Percentiles rank a stretch among this genome's conserved stretches.
Evolutionary conservation across 2,797 vertebrate species (phyloP).

Genomic region (Euphonia xanthogaster): DNA sequence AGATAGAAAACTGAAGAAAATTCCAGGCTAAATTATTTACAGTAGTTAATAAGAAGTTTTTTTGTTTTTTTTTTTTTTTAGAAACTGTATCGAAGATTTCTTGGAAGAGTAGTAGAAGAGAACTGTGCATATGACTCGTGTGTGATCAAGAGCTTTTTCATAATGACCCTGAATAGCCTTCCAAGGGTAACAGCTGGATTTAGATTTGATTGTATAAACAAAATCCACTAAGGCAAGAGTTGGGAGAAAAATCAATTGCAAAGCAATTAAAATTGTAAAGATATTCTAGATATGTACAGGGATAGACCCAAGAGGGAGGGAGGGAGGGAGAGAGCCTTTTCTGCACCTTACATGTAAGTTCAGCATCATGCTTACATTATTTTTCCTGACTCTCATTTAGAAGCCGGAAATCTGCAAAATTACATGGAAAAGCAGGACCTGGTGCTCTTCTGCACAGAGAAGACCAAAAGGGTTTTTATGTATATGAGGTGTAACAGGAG

Average conservation of each 20-base stretch:
- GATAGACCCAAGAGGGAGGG: background rate
- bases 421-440: background rate
- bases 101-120: background rate
- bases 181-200: background rate
- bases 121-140: fast-evolving
- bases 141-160: background rate
- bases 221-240: background rate
- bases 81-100: background rate
- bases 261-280: background rate
- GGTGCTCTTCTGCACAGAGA: background rate
- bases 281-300: background rate
- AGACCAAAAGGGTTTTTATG: background rate
- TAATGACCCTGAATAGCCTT: background rate
- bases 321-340: background rate
- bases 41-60: background rate
- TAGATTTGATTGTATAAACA: background rate
- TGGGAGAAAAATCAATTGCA: background rate
- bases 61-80: fast-evolving
- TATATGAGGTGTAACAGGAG: background rate
- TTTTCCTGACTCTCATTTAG: background rate
- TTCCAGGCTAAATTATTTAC: background rate
- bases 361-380: background rate
- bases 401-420: background rate
- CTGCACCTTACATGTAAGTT: background rate
- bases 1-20: background rate